A percentile compares a stretch with the other conserved stretches of the same genome.
phyloP scores from a whole-genome alignment of 1,140 invertebrate species.

The Akabosia matsudoensis region DNA sequence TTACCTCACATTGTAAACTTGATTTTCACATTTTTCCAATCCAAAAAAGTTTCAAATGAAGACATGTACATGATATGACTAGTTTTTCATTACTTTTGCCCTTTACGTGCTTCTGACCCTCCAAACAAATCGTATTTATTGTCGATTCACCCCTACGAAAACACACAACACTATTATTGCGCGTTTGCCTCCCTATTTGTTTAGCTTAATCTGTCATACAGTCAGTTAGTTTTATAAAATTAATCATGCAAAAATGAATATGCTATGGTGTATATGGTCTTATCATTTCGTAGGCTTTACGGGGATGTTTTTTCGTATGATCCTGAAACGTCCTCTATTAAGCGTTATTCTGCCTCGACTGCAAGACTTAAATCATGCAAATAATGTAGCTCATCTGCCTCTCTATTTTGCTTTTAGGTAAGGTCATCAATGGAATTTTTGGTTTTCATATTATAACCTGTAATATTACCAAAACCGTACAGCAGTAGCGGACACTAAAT shows the following conservation, averaged over 20 bases:
- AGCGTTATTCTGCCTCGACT: background rate
- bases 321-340: background rate
- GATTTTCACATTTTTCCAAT: conserved; percentile 2
- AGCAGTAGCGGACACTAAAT: background rate
- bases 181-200: too few species aligned
- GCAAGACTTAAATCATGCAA: background rate
- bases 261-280: too few species aligned
- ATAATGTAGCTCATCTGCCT: background rate
- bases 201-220: too few species aligned
- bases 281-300: too few species aligned
- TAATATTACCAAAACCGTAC: background rate
- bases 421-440: background rate
- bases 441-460: background rate
- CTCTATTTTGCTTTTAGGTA: background rate
- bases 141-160: background rate
- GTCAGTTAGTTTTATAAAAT: too few species aligned
- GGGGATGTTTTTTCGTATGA: too few species aligned
- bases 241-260: too few species aligned
- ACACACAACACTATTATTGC: background rate
- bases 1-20: background rate
- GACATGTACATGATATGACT: background rate
- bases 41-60: background rate
- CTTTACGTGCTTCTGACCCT: conserved; percentile 5
- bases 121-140: too few species aligned
- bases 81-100: background rate